phyloP scores from a whole-genome alignment of 2,113 vertebrate genomes.

The Cebus imitator region DNA sequence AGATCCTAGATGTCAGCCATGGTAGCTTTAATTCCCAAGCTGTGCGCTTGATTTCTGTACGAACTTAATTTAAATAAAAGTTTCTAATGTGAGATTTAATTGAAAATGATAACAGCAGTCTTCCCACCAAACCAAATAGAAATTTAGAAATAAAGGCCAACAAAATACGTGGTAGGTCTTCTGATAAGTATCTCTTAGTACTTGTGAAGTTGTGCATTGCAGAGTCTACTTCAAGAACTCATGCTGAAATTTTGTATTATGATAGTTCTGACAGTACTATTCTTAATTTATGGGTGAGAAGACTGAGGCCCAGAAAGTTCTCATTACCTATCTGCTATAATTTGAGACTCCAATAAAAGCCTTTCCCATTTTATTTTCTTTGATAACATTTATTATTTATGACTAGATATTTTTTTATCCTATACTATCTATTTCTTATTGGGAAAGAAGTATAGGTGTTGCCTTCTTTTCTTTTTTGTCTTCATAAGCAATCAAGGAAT shows the following conservation, averaged over 20 bases:
- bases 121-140: background rate
- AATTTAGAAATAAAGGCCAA: slow-evolving; percentile 1
- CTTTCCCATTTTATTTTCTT: slow-evolving; percentile 15
- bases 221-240: background rate
- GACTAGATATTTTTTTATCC: background rate
- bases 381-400: slow-evolving; percentile 10
- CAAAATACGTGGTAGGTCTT: background rate
- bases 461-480: background rate
- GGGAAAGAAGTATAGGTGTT: background rate
- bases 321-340: background rate
- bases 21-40: background rate
- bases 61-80: background rate
- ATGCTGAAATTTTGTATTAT: background rate
- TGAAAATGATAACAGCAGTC: background rate
- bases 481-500: slow-evolving; percentile 7
- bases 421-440: background rate
- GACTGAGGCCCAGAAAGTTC: background rate
- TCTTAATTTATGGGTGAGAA: background rate
- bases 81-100: background rate
- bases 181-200: background rate
- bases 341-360: background rate
- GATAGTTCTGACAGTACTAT: background rate
- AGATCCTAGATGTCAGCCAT: background rate
- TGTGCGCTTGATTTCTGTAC: background rate
- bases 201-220: background rate